Base-by-base conservation (phyloP, 2,888 invertebrate genomes). In the Salpingus planirostris region DNA sequence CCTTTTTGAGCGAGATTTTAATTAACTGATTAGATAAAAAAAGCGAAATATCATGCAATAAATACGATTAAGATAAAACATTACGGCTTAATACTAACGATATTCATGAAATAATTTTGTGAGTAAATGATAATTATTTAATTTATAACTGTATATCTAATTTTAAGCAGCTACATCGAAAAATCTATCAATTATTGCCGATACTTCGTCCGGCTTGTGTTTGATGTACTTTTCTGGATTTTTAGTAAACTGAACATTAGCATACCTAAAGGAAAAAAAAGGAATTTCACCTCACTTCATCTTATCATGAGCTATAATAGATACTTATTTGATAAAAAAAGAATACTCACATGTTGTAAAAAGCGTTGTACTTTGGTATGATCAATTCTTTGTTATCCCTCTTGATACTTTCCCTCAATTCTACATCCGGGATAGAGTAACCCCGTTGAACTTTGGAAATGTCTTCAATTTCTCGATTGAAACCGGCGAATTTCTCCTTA, bases 391-490 rank as follows among this genome's bases (percentile, higher is more conserved):
- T 87, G 66, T 93, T 89, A 65, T 90, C 93, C 8, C 85, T 71
- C 59, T 91, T 91, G 27, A 96, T 74, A 35, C 81, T 78, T 60
- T 90, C 87, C 24, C 95, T 73, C 30, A 96, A 69, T 54, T 92
- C 90, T 1, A 82, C 74, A 68, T 96, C 95, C 0, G 96, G 95
- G 52, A 96, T 88, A 29, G 91, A 87, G 68, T 93, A 95, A 18
- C 82, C 79, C 39, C 89, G 78, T 68, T 96, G 95, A 15, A 78
- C 75, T 47, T 83, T 80, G 2, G 80, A 76, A 8, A 84, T 76
- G 52, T 95, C 93, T 55, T 96, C 95, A 60, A 96, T 80, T 65
- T 96, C 96, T 59, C 91, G 90, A 65, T 96, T 95, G 65, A 96
- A 96, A 28, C 85, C 82, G 38, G 88, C 76, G 66, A 91, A 91